Evolutionary conservation across 1,140 invertebrate genomes (phyloP).

Genomic region (Anoplophora glabripennis): DNA sequence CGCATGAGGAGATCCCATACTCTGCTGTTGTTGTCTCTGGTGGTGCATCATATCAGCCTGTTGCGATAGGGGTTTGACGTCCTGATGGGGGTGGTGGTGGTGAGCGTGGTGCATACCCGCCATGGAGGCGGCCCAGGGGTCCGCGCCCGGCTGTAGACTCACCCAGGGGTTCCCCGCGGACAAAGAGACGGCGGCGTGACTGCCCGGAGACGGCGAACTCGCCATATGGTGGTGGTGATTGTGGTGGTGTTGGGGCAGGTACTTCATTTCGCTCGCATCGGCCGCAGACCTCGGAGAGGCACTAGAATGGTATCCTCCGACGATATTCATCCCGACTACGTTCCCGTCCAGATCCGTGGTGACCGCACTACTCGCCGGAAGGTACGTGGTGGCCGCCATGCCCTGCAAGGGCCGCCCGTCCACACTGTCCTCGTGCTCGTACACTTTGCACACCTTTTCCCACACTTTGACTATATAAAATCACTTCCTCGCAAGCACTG

Average conservation of each 20-base stretch:
- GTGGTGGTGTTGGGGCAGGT: conserved; percentile 81
- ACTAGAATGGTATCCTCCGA: conserved; percentile 65
- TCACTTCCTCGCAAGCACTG: conserved; percentile 3
- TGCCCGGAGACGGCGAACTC: conserved; percentile 64
- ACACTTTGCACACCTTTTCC: conserved; percentile 52
- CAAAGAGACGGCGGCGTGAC: conserved; percentile 56
- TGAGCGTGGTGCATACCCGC: conserved; percentile 61
- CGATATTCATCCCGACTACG: conserved; percentile 69
- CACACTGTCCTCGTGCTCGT: conserved; percentile 57
- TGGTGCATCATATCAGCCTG: conserved; percentile 57
- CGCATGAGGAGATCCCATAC: conserved; percentile 69
- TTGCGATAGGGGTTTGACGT: conserved; percentile 64
- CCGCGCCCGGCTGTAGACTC: conserved; percentile 69
- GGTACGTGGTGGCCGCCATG: conserved; percentile 84
- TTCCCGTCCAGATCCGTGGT: conserved; percentile 73
- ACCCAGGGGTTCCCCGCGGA: conserved; percentile 78
- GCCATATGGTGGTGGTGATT: conserved; percentile 72
- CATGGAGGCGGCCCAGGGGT: conserved; percentile 76
- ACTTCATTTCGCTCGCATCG: conserved; percentile 90
- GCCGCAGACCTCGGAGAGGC: conserved; percentile 75
- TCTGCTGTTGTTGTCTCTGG: conserved; percentile 57
- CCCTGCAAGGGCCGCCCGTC: conserved; percentile 61
- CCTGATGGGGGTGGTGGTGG: conserved; percentile 60
- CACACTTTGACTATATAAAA: conserved; percentile 5
- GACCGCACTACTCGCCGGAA: conserved; percentile 71